These are phyloP conservation scores for Cataglyphis altisquamis DNA, from an alignment of 2,888 invertebrate genomes.

Conservation along the genomic window DNA sequence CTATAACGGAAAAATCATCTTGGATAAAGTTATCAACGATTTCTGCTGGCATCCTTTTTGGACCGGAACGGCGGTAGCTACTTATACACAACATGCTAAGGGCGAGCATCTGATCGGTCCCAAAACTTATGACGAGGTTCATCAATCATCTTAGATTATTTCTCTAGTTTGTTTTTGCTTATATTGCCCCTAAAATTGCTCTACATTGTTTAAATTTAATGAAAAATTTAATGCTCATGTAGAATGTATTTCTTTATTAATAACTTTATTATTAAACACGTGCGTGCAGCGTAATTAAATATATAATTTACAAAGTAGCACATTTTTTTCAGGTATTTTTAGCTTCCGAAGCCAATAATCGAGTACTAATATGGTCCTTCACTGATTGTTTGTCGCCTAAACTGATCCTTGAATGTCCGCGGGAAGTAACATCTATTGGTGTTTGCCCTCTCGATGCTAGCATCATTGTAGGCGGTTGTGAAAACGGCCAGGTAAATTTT, in stretches of 20 bases:
- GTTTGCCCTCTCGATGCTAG: constrained; percentile 91
- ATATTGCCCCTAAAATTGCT: neutral
- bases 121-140: constrained; percentile 65
- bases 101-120: constrained; percentile 74
- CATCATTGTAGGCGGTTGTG: constrained; percentile 90
- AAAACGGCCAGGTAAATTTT: constrained; percentile 88
- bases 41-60: constrained; percentile 91
- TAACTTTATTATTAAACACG: neutral
- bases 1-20: constrained; percentile 86
- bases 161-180: neutral
- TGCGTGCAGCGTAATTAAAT: too few relatives aligned
- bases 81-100: constrained; percentile 88
- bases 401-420: constrained; percentile 89
- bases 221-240: neutral
- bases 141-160: neutral
- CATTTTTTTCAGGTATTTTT: constrained; percentile 68
- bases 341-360: constrained; percentile 89
- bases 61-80: constrained; percentile 90
- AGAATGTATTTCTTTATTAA: neutral
- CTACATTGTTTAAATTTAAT: neutral
- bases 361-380: constrained; percentile 92
- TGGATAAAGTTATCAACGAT: constrained; percentile 89
- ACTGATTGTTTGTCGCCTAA: constrained; percentile 90
- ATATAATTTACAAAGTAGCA: neutral
- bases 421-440: constrained; percentile 89